Evolutionary conservation across 2,888 invertebrate species (phyloP).

Genomic region (Ormyrus rosae): DNA sequence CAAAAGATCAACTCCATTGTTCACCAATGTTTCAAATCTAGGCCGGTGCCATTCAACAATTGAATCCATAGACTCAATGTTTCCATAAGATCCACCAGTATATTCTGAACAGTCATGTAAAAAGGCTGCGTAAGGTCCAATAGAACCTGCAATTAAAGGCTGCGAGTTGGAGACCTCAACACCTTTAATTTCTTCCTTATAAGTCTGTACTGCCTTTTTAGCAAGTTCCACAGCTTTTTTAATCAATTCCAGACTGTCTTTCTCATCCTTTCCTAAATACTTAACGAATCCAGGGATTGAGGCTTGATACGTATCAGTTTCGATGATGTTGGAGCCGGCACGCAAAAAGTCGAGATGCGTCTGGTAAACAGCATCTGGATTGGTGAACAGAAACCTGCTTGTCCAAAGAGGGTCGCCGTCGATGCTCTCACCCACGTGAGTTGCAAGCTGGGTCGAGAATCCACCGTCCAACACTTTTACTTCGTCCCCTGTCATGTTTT

Average conservation of each 20-base stretch:
- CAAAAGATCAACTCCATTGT: slow-evolving; percentile 89
- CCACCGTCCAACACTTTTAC: slow-evolving; percentile 83
- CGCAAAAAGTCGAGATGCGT: slow-evolving; percentile 90
- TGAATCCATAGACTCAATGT: slow-evolving; percentile 79
- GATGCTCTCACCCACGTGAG: slow-evolving; percentile 85
- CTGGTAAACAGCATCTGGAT: slow-evolving; percentile 86
- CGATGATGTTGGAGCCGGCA: slow-evolving; percentile 91
- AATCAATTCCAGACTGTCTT: slow-evolving; percentile 85
- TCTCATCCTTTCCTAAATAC: slow-evolving; percentile 82
- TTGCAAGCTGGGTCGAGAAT: slow-evolving; percentile 88
- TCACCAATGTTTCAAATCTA: slow-evolving; percentile 86
- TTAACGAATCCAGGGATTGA: slow-evolving; percentile 80
- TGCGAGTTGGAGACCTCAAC: slow-evolving; percentile 63
- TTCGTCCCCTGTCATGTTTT: slow-evolving; percentile 6
- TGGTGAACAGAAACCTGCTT: slow-evolving; percentile 86
- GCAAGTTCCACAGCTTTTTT: slow-evolving; percentile 85
- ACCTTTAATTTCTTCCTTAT: slow-evolving; percentile 62
- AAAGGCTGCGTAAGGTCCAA: slow-evolving; percentile 95
- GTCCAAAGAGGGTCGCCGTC: slow-evolving; percentile 95
- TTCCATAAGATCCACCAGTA: slow-evolving; percentile 90
- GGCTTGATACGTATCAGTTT: slow-evolving; percentile 75
- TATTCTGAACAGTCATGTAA: slow-evolving; percentile 96
- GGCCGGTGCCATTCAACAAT: slow-evolving; percentile 91
- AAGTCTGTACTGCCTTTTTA: slow-evolving; percentile 81
- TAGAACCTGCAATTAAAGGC: slow-evolving; percentile 89